phyloP scores from a whole-genome alignment of 2,797 vertebrate species.

The Hozukius guyotensis region DNA sequence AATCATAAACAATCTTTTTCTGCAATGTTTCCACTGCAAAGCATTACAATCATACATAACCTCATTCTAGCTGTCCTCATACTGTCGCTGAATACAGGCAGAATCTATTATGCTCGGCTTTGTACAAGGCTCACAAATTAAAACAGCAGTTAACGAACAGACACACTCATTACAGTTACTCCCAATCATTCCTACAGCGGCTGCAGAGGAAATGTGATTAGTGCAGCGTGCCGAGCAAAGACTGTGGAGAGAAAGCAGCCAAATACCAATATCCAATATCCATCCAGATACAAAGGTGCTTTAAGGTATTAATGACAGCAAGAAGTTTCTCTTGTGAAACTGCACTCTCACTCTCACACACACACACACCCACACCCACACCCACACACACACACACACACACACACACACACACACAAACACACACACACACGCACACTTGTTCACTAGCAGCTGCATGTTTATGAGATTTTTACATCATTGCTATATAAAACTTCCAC shows the following conservation, averaged over 20 bases:
- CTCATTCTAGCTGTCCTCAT: slow-evolving; percentile 17
- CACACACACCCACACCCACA: too few species aligned
- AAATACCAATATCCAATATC: too few species aligned
- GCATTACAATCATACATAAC: background rate
- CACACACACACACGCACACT: too few species aligned
- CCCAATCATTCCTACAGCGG: slow-evolving; percentile 28
- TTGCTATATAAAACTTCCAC: background rate
- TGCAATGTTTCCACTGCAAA: background rate
- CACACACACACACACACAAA: too few species aligned
- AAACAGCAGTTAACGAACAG: slow-evolving; percentile 52
- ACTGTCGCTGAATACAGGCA: background rate
- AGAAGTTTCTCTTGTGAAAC: too few species aligned
- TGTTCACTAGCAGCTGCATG: too few species aligned
- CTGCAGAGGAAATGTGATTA: slow-evolving; percentile 54
- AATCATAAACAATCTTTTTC: slow-evolving; percentile 8
- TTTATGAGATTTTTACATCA: too few species aligned
- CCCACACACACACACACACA: too few species aligned
- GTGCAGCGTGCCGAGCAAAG: background rate
- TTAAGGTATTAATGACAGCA: too few species aligned
- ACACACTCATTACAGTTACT: slow-evolving; percentile 33
- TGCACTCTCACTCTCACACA: too few species aligned
- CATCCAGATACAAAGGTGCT: too few species aligned
- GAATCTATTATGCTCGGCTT: slow-evolving; percentile 28
- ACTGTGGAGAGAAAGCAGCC: too few species aligned
- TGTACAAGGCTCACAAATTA: slow-evolving; percentile 40